These are phyloP conservation scores for Ephialtes manifestator DNA, from an alignment of 2,888 invertebrate genomes.

Conservation along the genomic window DNA sequence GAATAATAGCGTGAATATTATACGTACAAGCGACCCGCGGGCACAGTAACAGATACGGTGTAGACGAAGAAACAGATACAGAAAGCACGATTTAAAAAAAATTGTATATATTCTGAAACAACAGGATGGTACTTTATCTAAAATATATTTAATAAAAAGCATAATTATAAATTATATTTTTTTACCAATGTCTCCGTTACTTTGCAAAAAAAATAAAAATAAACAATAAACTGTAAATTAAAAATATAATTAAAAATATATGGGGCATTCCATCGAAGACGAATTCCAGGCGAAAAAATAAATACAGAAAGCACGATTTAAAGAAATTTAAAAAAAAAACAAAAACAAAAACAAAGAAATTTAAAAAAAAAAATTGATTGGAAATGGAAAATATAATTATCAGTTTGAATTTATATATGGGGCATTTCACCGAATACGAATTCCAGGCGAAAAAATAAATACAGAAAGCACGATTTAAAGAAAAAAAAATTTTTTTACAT, in stretches of 20 bases:
- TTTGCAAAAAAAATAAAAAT: neutral
- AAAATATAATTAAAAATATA: no score
- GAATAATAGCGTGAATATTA: slow-evolving; percentile 67
- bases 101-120: slow-evolving; percentile 12
- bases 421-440: no score
- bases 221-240: neutral
- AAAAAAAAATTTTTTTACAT: no score
- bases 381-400: no score
- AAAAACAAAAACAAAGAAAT: no score
- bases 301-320: no score
- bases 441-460: slow-evolving; percentile 3
- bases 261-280: no score
- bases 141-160: neutral
- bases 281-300: no score
- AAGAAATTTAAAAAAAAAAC: no score
- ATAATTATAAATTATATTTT: slow-evolving; percentile 1
- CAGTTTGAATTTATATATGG: no score
- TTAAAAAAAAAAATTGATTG: no score
- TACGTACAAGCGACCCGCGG: slow-evolving; percentile 51
- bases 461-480: neutral
- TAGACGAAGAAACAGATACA: slow-evolving; percentile 8
- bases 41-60: slow-evolving; percentile 30
- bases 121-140: neutral
- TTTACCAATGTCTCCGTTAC: neutral
- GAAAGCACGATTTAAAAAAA: neutral